phyloP scores from a whole-genome alignment of 2,888 invertebrate genomes.

The Diaperis boleti region DNA sequence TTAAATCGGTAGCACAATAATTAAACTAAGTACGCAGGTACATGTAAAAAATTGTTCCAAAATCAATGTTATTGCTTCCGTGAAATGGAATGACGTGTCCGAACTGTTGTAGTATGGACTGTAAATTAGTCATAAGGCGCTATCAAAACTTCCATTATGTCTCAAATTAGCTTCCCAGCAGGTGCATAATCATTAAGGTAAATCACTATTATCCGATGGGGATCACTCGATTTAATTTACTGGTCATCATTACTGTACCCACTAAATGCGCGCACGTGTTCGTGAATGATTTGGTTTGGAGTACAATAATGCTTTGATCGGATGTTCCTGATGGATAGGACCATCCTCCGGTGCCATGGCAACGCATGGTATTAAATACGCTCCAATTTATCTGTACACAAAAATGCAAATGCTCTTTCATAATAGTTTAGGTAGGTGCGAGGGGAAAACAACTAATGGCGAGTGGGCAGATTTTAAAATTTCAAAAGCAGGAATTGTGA shows the following conservation, averaged over 20 bases:
- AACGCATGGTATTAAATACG: constrained; percentile 20
- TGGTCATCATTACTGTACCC: constrained; percentile 43
- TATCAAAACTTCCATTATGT: not conserved
- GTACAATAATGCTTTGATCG: constrained; percentile 45
- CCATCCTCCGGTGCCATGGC: constrained; percentile 31
- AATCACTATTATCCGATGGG: constrained; percentile 21
- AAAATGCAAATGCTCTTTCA: constrained; percentile 38
- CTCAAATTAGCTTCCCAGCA: not conserved
- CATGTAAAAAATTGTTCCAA: too few species aligned
- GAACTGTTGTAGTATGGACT: too few species aligned
- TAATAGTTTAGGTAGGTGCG: constrained; percentile 18
- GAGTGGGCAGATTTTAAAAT: not conserved
- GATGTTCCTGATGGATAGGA: constrained; percentile 42
- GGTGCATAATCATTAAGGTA: constrained; percentile 14
- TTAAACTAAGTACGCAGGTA: too few species aligned
- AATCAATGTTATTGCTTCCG: too few species aligned
- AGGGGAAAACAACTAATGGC: not conserved
- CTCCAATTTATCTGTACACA: constrained; percentile 21
- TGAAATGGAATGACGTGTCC: too few species aligned
- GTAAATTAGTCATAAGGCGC: too few species aligned
- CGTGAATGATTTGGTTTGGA: constrained; percentile 46
- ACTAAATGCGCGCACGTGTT: constrained; percentile 49
- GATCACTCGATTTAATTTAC: constrained; percentile 40
- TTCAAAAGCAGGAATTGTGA: too few species aligned
- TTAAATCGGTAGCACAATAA: too few species aligned